Base-by-base conservation (phyloP, 2,888 invertebrate species). In the Lottia scabra region DNA sequence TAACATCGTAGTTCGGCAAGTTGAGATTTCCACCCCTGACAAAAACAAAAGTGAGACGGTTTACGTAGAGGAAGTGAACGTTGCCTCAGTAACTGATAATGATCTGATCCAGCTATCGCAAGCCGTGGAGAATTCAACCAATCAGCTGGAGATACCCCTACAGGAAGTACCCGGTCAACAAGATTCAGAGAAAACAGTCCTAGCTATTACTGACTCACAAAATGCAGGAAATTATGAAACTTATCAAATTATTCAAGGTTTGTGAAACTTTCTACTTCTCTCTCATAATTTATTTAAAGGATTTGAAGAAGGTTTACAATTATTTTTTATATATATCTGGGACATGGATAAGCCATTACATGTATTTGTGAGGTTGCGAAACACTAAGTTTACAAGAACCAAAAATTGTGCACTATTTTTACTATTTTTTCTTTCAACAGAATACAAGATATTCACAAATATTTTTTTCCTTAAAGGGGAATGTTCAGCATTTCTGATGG, bases 221-320 rank as follows among this genome's bases (percentile, higher is more conserved):
- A 74, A 72, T 5, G 64, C 63, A 4, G 66, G 46, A 15, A 67
- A 72, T 19, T 68, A 65, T 2, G 66, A 68, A n/a, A 63, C 73
- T 6, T 80, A 76, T 65, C 78, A 80, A 56, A 78, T 82, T 10
- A 76, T 82, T 13, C 78, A 81, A 63, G 79, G 56, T 56, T 23
- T 38, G 38, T 38, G 8, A 5, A 38, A 1, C 10, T 38, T 38
- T 38, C 8, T 38, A 38, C 38, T 38, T 38, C 10, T 10, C 10
- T 10, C 38, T 8, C 10, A 38, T 38, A 4, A 30, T 6, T 30
- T 30, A n/a, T n/a, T n/a, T n/a, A n/a, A n/a, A n/a, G n/a, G n/a
- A n/a, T n/a, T n/a, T n/a, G n/a, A n/a, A n/a, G n/a, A n/a, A n/a
- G n/a, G n/a, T n/a, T n/a, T n/a, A n/a, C n/a, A n/a, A n/a, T n/a